Conservation (phyloP, 2,797 vertebrate species). For the Takifugu ocellatus region DNA sequence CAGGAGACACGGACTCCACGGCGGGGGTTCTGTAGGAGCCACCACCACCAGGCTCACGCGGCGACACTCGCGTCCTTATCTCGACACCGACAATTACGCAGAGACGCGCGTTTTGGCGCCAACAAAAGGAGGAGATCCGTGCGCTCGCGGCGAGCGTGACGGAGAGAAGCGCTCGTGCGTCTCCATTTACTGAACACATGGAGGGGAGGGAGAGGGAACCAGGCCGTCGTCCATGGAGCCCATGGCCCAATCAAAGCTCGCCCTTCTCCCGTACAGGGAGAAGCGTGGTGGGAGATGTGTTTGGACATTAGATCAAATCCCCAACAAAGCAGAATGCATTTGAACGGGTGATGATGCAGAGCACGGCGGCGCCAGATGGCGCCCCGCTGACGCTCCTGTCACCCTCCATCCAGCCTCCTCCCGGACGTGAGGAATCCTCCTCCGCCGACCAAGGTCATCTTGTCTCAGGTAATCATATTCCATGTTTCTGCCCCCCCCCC, state of each 20-base stretch:
- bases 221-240: conserved; percentile 35
- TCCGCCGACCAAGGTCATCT: conserved; percentile 34
- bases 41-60: no score
- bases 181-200: conserved; percentile 57
- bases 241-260: conserved; percentile 29
- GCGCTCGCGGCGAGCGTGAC: conserved; percentile 54
- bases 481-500: conserved; percentile 27
- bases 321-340: conserved; percentile 5
- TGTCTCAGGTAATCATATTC: conserved; percentile 29
- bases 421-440: conserved; percentile 20
- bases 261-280: neutral
- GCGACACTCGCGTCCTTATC: no score
- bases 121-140: conserved; percentile 33
- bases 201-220: conserved; percentile 27
- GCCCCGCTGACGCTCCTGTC: conserved; percentile 18
- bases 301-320: conserved; percentile 8
- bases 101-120: neutral
- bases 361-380: conserved; percentile 12
- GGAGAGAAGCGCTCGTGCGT: conserved; percentile 58
- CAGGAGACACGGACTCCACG: no score
- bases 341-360: conserved; percentile 5
- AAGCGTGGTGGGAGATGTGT: neutral
- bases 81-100: neutral
- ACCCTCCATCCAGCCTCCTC: conserved; percentile 10
- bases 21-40: no score